Percentiles rank a stretch among this genome's conserved stretches.
Evolutionary conservation across 1,140 invertebrate genomes (phyloP).

Genomic region (Drosophila punjabiensis): DNA sequence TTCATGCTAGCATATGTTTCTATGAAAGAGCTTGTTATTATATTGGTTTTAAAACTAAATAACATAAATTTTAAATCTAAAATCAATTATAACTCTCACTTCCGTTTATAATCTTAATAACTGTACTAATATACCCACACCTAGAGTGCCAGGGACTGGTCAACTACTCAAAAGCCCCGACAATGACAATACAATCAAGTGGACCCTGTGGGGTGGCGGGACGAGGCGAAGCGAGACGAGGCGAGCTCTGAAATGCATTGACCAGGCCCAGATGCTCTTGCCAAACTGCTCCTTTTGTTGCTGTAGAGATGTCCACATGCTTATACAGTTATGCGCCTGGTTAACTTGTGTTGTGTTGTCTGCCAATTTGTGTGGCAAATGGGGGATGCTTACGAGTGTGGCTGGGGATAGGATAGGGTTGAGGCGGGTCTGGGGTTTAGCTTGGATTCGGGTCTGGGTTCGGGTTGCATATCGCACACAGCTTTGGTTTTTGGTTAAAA

Average conservation of each 20-base stretch:
- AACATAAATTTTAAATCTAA: background rate
- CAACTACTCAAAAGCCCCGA: slow-evolving; percentile 33
- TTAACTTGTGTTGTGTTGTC: slow-evolving; percentile 64
- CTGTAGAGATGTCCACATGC: slow-evolving; percentile 55
- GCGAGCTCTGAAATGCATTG: slow-evolving; percentile 21
- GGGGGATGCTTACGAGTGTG: slow-evolving; percentile 14
- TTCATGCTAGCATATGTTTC: background rate
- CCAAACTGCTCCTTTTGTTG: slow-evolving; percentile 30
- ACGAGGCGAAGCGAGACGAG: background rate
- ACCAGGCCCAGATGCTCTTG: slow-evolving; percentile 52
- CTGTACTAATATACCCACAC: slow-evolving; percentile 12
- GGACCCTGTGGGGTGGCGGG: slow-evolving; percentile 9
- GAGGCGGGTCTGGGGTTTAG: background rate
- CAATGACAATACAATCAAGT: slow-evolving; percentile 75
- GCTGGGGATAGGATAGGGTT: background rate
- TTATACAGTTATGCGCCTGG: slow-evolving; percentile 75
- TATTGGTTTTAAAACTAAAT: background rate
- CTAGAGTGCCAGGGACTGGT: background rate
- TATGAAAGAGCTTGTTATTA: background rate
- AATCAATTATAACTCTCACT: background rate
- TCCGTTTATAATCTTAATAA: background rate
- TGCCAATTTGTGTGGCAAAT: slow-evolving; percentile 35
- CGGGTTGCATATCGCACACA: slow-evolving; percentile 18
- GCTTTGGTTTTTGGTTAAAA: slow-evolving; percentile 59
- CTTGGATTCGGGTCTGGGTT: slow-evolving; percentile 6